Percentiles rank a stretch among this genome's conserved stretches.
phyloP scores from a whole-genome alignment of 2,888 invertebrate genomes.

The Malthinus flaveolus region DNA sequence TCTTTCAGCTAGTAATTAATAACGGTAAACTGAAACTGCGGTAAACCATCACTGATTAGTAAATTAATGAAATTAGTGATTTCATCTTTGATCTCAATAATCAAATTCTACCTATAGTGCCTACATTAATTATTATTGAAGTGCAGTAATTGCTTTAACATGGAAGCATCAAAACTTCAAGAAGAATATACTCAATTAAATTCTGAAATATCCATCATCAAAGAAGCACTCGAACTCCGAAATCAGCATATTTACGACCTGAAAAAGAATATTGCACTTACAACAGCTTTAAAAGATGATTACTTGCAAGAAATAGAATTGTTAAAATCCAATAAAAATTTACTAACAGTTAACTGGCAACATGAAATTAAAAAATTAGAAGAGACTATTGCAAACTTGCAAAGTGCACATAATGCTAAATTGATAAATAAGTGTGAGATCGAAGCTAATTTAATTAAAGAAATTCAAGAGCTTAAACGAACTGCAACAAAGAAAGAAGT shows the following conservation, averaged over 20 bases:
- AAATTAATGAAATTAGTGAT: no score
- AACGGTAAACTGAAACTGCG: no score
- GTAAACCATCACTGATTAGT: no score
- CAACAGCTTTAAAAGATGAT: constrained; percentile 37
- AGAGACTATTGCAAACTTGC: neutral
- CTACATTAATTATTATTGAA: no score
- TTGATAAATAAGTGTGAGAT: neutral
- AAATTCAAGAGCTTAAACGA: neutral
- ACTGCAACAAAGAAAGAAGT: neutral
- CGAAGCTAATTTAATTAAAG: neutral
- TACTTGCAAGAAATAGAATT: constrained; percentile 33
- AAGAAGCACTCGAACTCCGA: constrained; percentile 28
- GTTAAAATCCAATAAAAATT: constrained; percentile 1
- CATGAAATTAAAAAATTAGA: constrained; percentile 25
- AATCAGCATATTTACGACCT: constrained; percentile 42
- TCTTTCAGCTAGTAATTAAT: no score
- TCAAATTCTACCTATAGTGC: no score
- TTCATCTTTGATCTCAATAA: no score
- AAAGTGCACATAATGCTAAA: neutral
- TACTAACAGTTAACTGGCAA: constrained; percentile 1
- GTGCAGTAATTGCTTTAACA: no score
- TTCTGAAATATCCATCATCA: no score
- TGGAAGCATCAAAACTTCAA: no score
- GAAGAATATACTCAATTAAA: no score
- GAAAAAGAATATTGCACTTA: constrained; percentile 37